Conservation (phyloP, 1,140 invertebrate species). For the Brachionus rubens region DNA sequence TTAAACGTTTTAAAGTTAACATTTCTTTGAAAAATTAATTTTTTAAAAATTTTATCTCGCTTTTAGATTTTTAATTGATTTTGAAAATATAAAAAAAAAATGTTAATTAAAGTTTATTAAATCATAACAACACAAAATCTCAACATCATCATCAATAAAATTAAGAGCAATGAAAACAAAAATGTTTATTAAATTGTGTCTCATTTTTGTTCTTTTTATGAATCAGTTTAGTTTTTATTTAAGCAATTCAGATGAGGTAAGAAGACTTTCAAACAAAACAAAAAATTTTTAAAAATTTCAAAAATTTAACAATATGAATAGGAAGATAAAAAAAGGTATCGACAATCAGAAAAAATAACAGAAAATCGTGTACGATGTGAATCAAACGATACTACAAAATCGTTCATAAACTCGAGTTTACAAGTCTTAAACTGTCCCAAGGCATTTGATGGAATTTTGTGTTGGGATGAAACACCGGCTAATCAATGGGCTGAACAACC, state of each 20-base stretch:
- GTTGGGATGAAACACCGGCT: conserved; percentile 72
- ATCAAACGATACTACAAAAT: background rate
- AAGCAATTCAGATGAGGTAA: background rate
- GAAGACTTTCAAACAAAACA: background rate
- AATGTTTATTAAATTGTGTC: conserved; percentile 3
- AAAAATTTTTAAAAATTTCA: background rate
- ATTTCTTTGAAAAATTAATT: background rate
- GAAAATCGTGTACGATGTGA: conserved; percentile 5
- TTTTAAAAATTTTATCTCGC: background rate
- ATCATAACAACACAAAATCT: too few species aligned
- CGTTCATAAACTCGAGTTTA: background rate
- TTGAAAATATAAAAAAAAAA: conserved; percentile 4
- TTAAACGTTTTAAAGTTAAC: too few species aligned
- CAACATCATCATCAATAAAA: too few species aligned
- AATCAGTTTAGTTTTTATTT: background rate
- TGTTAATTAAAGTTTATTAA: too few species aligned
- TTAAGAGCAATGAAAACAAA: background rate
- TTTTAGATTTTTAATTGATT: background rate
- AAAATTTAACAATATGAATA: too few species aligned
- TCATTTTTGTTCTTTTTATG: background rate
- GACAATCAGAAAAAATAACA: background rate
- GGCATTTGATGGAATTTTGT: conserved; percentile 67
- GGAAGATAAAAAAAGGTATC: conserved; percentile 8
- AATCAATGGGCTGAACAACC: conserved; percentile 66
- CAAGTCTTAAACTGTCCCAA: conserved; percentile 19